phyloP scores from a whole-genome alignment of 2,888 invertebrate species.

The Trisateles emortualis region DNA sequence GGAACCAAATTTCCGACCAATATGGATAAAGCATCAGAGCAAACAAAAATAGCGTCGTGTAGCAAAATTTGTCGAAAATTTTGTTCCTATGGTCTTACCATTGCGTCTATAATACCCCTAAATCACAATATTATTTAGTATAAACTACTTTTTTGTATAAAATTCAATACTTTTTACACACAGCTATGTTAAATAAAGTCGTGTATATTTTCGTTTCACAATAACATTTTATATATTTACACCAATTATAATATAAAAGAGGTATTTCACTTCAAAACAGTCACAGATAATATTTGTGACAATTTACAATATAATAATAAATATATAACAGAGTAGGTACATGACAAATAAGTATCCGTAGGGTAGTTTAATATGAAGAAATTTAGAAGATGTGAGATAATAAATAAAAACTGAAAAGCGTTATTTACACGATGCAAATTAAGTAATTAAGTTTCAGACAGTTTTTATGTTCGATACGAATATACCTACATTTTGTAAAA shows the following conservation, averaged over 20 bases:
- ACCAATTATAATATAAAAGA: conserved; percentile 30
- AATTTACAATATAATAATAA: neutral
- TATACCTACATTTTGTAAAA: too few species aligned
- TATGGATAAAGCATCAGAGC: too few species aligned
- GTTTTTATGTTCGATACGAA: too few species aligned
- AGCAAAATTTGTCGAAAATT: too few species aligned
- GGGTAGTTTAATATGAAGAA: neutral
- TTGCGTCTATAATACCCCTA: too few species aligned
- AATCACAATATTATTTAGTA: conserved; percentile 23
- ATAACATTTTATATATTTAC: conserved; percentile 34
- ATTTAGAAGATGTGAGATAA: neutral
- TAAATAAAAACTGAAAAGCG: neutral
- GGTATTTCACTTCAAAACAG: conserved; percentile 19
- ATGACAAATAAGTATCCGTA: neutral
- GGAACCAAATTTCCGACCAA: too few species aligned
- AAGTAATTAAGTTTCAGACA: too few species aligned
- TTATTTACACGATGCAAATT: too few species aligned
- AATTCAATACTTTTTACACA: conserved; percentile 73
- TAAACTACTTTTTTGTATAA: conserved; percentile 62
- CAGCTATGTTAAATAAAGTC: conserved; percentile 47
- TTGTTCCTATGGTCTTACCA: too few species aligned
- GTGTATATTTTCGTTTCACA: conserved; percentile 26
- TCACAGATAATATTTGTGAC: conserved; percentile 18
- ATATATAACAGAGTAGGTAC: neutral
- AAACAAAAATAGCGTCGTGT: too few species aligned